Evolutionary conservation across 1,140 invertebrate genomes (phyloP).

Genomic region (Lycorma delicatula): DNA sequence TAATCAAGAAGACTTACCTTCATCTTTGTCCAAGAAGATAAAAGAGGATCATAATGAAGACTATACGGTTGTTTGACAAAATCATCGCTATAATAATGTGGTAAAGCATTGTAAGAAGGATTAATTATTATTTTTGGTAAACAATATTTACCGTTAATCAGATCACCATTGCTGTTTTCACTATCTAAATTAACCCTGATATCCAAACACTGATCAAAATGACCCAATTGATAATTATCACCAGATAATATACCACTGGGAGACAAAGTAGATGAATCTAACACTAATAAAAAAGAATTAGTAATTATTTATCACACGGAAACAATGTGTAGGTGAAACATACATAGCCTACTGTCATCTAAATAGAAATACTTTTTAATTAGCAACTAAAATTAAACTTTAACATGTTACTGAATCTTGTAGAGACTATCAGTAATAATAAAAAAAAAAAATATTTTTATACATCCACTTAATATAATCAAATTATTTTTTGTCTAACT

Average conservation of each 20-base stretch:
- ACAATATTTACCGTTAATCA: slow-evolving; percentile 11
- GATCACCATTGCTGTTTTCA: background rate
- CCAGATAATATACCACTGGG: slow-evolving; percentile 41
- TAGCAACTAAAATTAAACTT: too few relatives aligned
- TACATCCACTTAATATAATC: too few relatives aligned
- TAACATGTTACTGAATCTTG: too few relatives aligned
- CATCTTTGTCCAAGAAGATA: slow-evolving; percentile 5
- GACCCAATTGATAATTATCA: slow-evolving; percentile 40
- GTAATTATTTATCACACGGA: too few relatives aligned
- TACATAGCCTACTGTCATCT: too few relatives aligned
- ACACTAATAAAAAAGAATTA: slow-evolving; percentile 39
- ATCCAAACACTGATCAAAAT: slow-evolving; percentile 42
- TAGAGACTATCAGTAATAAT: too few relatives aligned
- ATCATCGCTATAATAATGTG: background rate
- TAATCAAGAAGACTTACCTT: slow-evolving; percentile 6
- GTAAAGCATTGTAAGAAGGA: background rate
- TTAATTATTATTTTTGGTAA: background rate
- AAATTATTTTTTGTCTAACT: too few relatives aligned
- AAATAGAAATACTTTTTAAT: too few relatives aligned
- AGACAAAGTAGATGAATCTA: slow-evolving; percentile 41
- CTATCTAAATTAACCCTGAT: too few relatives aligned
- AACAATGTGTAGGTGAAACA: too few relatives aligned
- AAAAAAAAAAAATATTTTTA: too few relatives aligned
- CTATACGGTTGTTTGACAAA: slow-evolving; percentile 3
- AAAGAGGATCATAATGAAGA: slow-evolving; percentile 1